Conservation (phyloP, 1,140 invertebrate species). For the Trigoniulus corallinus region DNA sequence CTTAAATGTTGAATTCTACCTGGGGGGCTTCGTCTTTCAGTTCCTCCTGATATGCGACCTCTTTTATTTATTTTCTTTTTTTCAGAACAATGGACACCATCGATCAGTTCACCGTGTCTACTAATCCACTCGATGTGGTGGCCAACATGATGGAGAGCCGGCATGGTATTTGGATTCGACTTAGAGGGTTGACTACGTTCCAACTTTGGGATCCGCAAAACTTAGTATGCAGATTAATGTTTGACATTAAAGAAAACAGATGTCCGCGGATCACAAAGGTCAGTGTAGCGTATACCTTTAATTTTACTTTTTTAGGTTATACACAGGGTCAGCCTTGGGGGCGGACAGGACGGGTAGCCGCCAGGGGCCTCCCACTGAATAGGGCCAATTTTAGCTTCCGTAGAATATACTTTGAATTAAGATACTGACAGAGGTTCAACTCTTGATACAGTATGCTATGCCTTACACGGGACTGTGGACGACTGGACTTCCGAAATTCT, state of each 20-base stretch:
- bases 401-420: no score
- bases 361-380: no score
- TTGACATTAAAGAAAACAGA: slow-evolving; percentile 29
- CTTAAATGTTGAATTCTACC: no score
- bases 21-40: neutral
- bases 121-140: slow-evolving; percentile 27
- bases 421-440: no score
- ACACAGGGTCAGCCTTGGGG: no score
- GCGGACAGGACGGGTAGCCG: no score
- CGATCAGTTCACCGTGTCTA: slow-evolving; percentile 30
- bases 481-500: no score
- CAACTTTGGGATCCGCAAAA: slow-evolving; percentile 32
- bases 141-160: slow-evolving; percentile 20
- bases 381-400: no score
- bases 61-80: slow-evolving; percentile 8
- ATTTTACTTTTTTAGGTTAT: no score
- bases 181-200: slow-evolving; percentile 31
- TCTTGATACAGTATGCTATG: no score
- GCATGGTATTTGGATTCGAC: slow-evolving; percentile 31
- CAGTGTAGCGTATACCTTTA: no score
- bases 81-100: slow-evolving; percentile 29
- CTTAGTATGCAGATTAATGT: slow-evolving; percentile 30
- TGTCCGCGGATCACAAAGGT: slow-evolving; percentile 28
- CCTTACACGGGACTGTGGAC: no score
- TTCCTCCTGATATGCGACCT: neutral